Evolutionary conservation across 2,797 vertebrate genomes (phyloP).

Genomic region (Psittacula echo): DNA sequence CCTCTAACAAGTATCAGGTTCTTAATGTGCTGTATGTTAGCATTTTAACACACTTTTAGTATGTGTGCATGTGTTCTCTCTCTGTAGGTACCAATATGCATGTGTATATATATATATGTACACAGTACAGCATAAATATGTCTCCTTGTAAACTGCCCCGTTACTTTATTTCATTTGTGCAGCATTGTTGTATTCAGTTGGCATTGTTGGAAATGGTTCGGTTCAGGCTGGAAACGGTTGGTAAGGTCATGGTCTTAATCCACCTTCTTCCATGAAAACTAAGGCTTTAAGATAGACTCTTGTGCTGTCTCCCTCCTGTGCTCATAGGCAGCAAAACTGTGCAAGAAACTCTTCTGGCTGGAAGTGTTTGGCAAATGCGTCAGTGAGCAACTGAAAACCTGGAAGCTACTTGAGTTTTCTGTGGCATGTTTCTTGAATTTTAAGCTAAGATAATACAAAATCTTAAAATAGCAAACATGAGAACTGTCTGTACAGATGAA

Average conservation of each 20-base stretch:
- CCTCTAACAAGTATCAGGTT: background rate
- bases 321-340: background rate
- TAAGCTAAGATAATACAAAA: background rate
- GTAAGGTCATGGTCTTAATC: background rate
- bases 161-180: background rate
- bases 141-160: background rate
- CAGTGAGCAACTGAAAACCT: background rate
- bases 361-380: background rate
- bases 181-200: background rate
- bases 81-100: accelerated
- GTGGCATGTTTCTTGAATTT: background rate
- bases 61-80: background rate
- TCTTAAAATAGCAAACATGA: background rate
- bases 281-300: background rate
- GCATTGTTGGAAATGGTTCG: background rate
- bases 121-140: background rate
- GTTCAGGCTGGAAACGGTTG: background rate
- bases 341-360: background rate
- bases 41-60: background rate
- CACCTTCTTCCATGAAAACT: background rate
- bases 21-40: background rate
- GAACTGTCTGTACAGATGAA: background rate
- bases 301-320: background rate
- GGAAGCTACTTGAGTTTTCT: background rate
- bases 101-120: background rate